A percentile compares a stretch with the other conserved stretches of the same genome.
phyloP scores from a whole-genome alignment of 2,797 vertebrate species.

The Miichthys miiuy region DNA sequence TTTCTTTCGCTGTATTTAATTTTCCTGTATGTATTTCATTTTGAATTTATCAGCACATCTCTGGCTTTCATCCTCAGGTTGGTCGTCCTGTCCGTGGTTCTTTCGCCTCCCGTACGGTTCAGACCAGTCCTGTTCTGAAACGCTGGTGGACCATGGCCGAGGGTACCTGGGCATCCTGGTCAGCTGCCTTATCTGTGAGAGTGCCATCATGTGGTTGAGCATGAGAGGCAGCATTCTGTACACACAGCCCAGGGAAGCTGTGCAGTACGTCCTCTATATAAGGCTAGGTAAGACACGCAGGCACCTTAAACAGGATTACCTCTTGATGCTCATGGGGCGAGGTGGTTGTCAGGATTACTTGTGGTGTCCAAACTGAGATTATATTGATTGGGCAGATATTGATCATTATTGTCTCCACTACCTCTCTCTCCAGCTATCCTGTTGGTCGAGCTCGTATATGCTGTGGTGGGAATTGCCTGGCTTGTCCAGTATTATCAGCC shows the following conservation, averaged over 20 bases:
- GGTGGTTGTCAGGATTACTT: conserved; percentile 25
- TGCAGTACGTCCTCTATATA: conserved; percentile 99
- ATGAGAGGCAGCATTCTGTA: conserved; percentile 99
- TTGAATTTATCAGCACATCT: not conserved
- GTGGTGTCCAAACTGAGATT: conserved; percentile 25
- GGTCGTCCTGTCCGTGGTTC: conserved; percentile 97
- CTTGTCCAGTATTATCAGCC: conserved; percentile 97
- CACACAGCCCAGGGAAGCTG: conserved; percentile 97
- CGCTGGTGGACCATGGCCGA: conserved; percentile 97
- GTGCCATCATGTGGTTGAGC: conserved; percentile 99
- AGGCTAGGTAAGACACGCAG: conserved; percentile 90
- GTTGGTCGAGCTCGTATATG: conserved; percentile 96
- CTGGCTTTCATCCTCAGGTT: conserved; percentile 85
- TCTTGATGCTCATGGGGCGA: not conserved
- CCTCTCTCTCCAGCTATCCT: conserved; percentile 88
- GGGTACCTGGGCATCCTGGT: conserved; percentile 98
- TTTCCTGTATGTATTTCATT: not conserved
- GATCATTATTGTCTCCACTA: conserved; percentile 23
- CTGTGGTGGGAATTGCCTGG: conserved; percentile 98
- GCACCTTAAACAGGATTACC: not conserved
- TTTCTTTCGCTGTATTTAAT: not conserved
- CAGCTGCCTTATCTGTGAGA: conserved; percentile 98
- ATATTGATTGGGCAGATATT: conserved; percentile 31
- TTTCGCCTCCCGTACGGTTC: conserved; percentile 96
- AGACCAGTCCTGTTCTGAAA: conserved; percentile 93